Evolutionary conservation across 1,140 invertebrate species (phyloP).

Genomic region (Thaumatotibia leucotreta): DNA sequence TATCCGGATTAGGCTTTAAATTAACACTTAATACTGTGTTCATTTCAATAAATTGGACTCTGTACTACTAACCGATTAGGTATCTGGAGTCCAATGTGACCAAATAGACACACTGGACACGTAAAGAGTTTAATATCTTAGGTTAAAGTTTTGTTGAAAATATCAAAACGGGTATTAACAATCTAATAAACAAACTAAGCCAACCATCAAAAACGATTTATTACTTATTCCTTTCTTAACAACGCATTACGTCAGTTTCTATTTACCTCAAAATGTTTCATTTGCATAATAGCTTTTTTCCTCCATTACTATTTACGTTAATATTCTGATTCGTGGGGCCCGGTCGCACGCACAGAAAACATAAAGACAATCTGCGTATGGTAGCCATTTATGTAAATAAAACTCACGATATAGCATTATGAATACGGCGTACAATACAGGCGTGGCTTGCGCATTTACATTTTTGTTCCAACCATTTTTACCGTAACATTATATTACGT

Average conservation of each 20-base stretch:
- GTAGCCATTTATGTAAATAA: slow-evolving; percentile 74
- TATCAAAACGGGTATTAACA: slow-evolving; percentile 30
- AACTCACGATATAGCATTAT: slow-evolving; percentile 66
- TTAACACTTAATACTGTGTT: too few species aligned
- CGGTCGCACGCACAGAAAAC: slow-evolving; percentile 72
- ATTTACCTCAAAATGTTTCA: slow-evolving; percentile 74
- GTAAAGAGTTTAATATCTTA: too few species aligned
- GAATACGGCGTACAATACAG: slow-evolving; percentile 59
- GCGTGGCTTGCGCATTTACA: slow-evolving; percentile 54
- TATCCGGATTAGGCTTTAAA: too few species aligned
- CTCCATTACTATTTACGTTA: slow-evolving; percentile 71
- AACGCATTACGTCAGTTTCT: slow-evolving; percentile 65
- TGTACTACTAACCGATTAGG: too few species aligned
- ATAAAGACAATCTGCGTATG: slow-evolving; percentile 73
- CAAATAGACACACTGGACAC: too few species aligned
- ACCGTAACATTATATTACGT: slow-evolving; percentile 20
- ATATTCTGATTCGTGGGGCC: slow-evolving; percentile 68
- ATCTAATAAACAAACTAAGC: slow-evolving; percentile 35
- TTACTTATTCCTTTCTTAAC: slow-evolving; percentile 57
- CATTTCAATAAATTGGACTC: too few species aligned
- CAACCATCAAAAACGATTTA: slow-evolving; percentile 55
- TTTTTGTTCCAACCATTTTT: slow-evolving; percentile 49
- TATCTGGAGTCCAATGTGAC: too few species aligned
- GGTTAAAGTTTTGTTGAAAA: background rate
- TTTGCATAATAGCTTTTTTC: slow-evolving; percentile 76